Conservation (phyloP, 2,888 invertebrate genomes). For the Trypoxylon attenuatum region DNA sequence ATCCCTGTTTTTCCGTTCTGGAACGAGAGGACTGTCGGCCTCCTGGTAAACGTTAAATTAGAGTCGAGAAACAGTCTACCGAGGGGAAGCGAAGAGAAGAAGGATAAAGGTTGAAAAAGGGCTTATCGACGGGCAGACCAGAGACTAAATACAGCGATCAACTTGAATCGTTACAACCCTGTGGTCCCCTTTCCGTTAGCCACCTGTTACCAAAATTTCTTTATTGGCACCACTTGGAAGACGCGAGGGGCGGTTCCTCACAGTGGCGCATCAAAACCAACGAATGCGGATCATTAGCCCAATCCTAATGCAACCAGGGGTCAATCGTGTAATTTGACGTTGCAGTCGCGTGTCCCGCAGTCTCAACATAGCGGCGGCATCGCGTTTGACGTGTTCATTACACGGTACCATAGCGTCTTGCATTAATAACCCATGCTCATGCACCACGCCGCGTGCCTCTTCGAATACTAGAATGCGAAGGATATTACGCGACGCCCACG, state of each 20-base stretch:
- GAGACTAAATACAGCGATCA: constrained; percentile 10
- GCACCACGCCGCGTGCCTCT: no score
- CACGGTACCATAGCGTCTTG: background rate
- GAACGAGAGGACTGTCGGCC: constrained; percentile 4
- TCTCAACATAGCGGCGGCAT: background rate
- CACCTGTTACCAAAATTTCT: constrained; percentile 29
- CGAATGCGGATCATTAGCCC: background rate
- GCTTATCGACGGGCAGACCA: background rate
- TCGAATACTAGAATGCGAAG: background rate
- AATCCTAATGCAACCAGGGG: background rate
- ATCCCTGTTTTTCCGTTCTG: constrained; percentile 6
- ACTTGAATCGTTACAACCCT: constrained; percentile 12
- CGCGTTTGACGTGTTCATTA: constrained; percentile 27
- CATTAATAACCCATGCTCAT: constrained; percentile 13
- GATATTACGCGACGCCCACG: constrained; percentile 29
- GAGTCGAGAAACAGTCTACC: background rate
- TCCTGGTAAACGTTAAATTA: constrained; percentile 20
- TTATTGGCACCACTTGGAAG: background rate
- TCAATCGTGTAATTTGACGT: no score
- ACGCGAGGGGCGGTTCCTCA: background rate
- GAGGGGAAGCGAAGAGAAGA: background rate
- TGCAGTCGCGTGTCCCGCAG: no score
- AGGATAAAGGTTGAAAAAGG: constrained; percentile 5
- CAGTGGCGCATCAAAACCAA: background rate
- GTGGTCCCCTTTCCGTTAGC: constrained; percentile 12